A percentile compares a stretch with the other conserved stretches of the same genome.
phyloP scores from a whole-genome alignment of 2,888 invertebrate species.

The Nephrotoma flavescens region DNA sequence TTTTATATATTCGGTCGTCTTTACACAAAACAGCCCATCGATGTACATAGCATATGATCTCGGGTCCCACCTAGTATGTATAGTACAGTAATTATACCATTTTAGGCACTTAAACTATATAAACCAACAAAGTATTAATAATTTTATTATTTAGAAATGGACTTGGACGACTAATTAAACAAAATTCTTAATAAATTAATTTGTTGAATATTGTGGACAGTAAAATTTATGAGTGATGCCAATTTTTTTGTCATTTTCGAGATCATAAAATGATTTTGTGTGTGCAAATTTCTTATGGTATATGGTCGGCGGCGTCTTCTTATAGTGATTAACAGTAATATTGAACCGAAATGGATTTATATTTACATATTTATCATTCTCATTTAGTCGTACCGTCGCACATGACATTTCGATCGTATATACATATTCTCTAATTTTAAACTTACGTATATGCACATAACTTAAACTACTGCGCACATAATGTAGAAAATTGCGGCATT shows the following conservation, averaged over 20 bases:
- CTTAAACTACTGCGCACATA: neutral
- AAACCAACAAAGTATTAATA: neutral
- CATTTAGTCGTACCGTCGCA: neutral
- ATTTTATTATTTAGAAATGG: neutral
- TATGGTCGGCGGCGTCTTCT: no score
- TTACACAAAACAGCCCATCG: neutral
- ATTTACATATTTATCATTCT: neutral
- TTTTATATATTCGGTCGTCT: neutral
- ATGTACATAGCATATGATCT: neutral
- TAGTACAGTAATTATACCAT: no score
- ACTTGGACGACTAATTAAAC: neutral
- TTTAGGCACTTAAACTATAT: neutral
- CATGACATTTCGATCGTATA: neutral
- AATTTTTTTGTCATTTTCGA: neutral
- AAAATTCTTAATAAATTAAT: neutral
- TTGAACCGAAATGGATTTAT: no score
- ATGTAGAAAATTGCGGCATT: neutral
- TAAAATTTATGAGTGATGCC: neutral
- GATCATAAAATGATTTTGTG: neutral
- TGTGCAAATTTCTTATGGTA: no score
- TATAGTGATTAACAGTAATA: no score
- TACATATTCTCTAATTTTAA: neutral
- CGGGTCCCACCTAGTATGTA: no score
- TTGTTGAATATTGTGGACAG: neutral
- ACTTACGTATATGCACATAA: neutral